phyloP scores from a whole-genome alignment of 2,113 vertebrate genomes.

The Mungos mungo region DNA sequence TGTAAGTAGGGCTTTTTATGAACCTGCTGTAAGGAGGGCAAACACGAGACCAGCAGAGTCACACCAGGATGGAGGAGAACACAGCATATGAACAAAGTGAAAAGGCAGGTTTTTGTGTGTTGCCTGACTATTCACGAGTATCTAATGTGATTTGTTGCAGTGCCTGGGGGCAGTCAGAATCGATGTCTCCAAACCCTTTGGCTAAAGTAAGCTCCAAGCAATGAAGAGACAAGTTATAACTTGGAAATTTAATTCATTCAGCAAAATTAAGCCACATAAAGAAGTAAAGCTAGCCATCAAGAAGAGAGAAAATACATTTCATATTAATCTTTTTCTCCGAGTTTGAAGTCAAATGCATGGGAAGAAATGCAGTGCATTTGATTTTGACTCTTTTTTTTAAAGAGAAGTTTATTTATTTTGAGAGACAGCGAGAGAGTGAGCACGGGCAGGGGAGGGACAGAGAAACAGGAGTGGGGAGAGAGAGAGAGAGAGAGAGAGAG shows the following conservation, averaged over 20 bases:
- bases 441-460: too few species aligned
- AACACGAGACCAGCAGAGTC: not conserved
- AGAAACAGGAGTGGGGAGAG: too few species aligned
- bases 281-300: constrained; percentile 58
- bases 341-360: constrained; percentile 67
- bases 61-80: constrained; percentile 32
- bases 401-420: too few species aligned
- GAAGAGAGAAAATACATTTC: constrained; percentile 60
- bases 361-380: constrained; percentile 41
- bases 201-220: constrained; percentile 67
- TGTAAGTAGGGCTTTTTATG: constrained; percentile 28
- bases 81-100: constrained; percentile 55
- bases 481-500: too few species aligned
- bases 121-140: constrained; percentile 58
- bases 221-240: constrained; percentile 60
- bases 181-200: constrained; percentile 56
- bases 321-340: constrained; percentile 51
- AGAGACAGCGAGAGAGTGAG: too few species aligned
- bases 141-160: constrained; percentile 55
- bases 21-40: constrained; percentile 36
- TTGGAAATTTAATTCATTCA: constrained; percentile 74
- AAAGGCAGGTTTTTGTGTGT: constrained; percentile 66
- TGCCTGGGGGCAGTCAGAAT: constrained; percentile 61
- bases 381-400: constrained; percentile 58
- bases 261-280: constrained; percentile 72